Evolutionary conservation across 2,888 invertebrate genomes (phyloP), one percentile per base, ranked within the genome.

Genomic region (Epinotia ramella): DNA sequence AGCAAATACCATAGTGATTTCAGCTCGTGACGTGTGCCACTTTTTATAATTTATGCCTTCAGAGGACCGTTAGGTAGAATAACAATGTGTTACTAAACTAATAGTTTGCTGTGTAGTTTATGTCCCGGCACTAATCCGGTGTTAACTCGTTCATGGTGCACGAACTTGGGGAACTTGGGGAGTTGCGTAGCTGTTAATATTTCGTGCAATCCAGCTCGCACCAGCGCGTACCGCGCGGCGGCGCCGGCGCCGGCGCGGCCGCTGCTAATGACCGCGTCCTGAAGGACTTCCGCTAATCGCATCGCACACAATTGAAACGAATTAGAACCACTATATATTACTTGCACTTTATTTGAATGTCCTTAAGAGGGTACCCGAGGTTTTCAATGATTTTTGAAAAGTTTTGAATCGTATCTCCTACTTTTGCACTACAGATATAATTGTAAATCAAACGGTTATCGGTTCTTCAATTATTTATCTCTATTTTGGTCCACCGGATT

Each of bases 221-320:
- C 56, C 56, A 46, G 74, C 24, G 18, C 69, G 64, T 5, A 63
- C 62, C 73, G 60, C 46, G 62, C 33, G n/a, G 53, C 62, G 56
- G 62, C 73, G 73, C 24, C 64, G 57, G 57, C 67, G 20, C 18
- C 13, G 46, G 49, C 13, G 44, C 68, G 67, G 66, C 12, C 44
- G 57, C n/a, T 49, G 59, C 18, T 72, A 59, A 72, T 68, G 71
- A 72, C 74, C 76, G 64, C 59, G 74, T 74, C 64, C 74, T 70
- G 64, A 67, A 60, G 73, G 60, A 73, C 73, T 67, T 73, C 59
- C 65, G 66, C 60, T 73, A 73, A 73, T 73, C 73, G 66, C 59
- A 66, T 64, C 46, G 59, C 33, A 16, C 24, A 11, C 66, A 73
- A 73, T 73, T 73, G 73, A 60, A 73, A 28, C 73, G 59, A 49